Percentiles rank a stretch among this genome's conserved stretches.
phyloP scores from a whole-genome alignment of 2,888 invertebrate genomes.

The Hemicrepidius hirtus region DNA sequence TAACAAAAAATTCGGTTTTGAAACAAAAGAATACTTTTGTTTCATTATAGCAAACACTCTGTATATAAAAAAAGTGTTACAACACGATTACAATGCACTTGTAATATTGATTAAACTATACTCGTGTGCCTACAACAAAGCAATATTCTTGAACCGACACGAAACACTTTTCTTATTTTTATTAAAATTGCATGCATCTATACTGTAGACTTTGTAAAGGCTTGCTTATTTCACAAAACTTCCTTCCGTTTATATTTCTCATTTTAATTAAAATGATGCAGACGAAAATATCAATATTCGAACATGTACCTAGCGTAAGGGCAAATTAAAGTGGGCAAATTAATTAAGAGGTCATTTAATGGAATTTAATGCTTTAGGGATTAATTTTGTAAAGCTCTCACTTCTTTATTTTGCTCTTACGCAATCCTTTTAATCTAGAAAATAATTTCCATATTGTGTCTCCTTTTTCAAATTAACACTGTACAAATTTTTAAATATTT shows the following conservation, averaged over 20 bases:
- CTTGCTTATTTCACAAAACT: constrained; percentile 39
- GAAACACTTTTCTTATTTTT: constrained; percentile 37
- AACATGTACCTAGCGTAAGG: constrained; percentile 24
- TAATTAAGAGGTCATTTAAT: constrained; percentile 28
- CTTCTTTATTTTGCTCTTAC: constrained; percentile 33
- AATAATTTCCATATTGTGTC: background rate
- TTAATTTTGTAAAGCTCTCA: constrained; percentile 14
- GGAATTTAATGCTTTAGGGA: constrained; percentile 19
- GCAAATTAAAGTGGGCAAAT: constrained; percentile 38
- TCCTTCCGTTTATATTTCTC: constrained; percentile 34
- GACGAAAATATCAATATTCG: constrained; percentile 31
- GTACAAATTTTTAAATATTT: too few relatives aligned
- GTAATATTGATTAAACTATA: constrained; percentile 1
- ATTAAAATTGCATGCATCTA: constrained; percentile 44
- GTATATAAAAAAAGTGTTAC: constrained; percentile 1
- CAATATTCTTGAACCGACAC: constrained; percentile 32
- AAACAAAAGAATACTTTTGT: too few relatives aligned
- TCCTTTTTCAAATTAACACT: too few relatives aligned
- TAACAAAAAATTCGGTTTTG: too few relatives aligned
- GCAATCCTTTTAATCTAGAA: constrained; percentile 13
- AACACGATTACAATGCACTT: constrained; percentile 26
- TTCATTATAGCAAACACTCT: constrained; percentile 6
- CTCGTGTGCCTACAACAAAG: constrained; percentile 1
- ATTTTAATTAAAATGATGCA: constrained; percentile 23
- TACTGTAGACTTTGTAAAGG: constrained; percentile 34